Evolutionary conservation across 23 tunicate genomes (phyloP), one percentile per base, ranked within the genome.

Genomic region (Trididemnum clinides): DNA sequence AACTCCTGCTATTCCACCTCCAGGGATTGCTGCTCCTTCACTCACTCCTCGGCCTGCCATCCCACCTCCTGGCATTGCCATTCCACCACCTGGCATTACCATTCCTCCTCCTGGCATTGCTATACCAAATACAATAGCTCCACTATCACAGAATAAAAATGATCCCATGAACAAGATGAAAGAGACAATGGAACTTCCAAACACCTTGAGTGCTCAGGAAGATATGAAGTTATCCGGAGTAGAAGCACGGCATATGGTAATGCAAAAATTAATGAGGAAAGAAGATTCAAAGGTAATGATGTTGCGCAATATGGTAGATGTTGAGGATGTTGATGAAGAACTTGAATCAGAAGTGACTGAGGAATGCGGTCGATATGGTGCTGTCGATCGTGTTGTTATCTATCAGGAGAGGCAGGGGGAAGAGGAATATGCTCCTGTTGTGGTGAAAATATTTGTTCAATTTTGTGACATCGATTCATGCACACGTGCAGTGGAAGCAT

Each of bases 341-440:
- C 64, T 93, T 15, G 93, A 93, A 62, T 63, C 87, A 6, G 98
- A 93, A 71, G 93, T 93, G 1, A 93, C 92, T 19, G 98, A 93
- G 71, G 98, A 93, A 51, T 93, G 98, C 73, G 92, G 92, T 39
- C 88, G 85, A 50, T 93, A 37, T 75, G 98, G 98, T 1, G 23
- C 82, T 15, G 99, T 95, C 12, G 59, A 82, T 36, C 85, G 86
- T 22, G 99, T 95, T 10, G 76, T 95, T 31, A 95, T 95, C 49
- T 95, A 95, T 39, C 87, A 90, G 74, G 99, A 95, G 59, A 87
- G 75, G 33, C 99, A 90, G 51, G 66, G 90, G 29, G 95, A 90
- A 26, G 89, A 78, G 51, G 86, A 79, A 1, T 86, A 82, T 86
- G 96, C 91, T 54, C 58, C 82, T 0, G 79, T 88, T 25, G 12